Base-by-base conservation (phyloP, 2,797 vertebrate genomes). In the Lindbergichthys nudifrons region DNA sequence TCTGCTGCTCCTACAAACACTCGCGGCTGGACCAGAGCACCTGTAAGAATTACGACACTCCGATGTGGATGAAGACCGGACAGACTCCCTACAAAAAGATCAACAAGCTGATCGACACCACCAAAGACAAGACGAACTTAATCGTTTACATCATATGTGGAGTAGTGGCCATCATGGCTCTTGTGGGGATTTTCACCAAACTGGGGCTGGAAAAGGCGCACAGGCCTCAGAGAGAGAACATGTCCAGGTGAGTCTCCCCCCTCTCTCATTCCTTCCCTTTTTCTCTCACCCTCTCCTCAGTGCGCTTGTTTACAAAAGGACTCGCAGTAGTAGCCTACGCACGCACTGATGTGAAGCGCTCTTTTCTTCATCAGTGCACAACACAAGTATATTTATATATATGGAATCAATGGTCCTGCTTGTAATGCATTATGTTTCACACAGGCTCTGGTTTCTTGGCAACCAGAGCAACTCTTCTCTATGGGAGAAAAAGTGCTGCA, bases 121-220 rank as follows among this genome's bases (percentile, higher is more conserved):
- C 97, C 89, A 96, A 96, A 93, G 97, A 99, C 95, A 99, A 98
- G 93, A 99, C 98, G 75, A 99, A 99, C 95, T 95, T 99, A 82
- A 97, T 99, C 66, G 98, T 99, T 74, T 99, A 99, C 92, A 97
- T 99, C 88, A 97, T 99, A 83, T 99, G 98, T 89, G 98, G 97
- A 94, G 97, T 99, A 89, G 98, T 99, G 92, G 98, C 98, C 59
- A 96, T 99, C 82, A 98, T 99, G 98, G 98, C 98, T 75, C 95
- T 99, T 23, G 97, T 99, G 88, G 98, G 98, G 81, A 99, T 99
- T 93, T 99, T 99, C 96, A 99, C 98, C 87, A 99, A 99, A 90
- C 89, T 98, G 87, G 97, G 97, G 46, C 93, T 98, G 91, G 97
- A 98, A 87, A 98, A 99, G 83, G 97, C 97, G 7, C 97, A 99